These are phyloP conservation scores for Rhizomys pruinosus DNA, from an alignment of 2,113 vertebrate genomes.

Conservation along the genomic window DNA sequence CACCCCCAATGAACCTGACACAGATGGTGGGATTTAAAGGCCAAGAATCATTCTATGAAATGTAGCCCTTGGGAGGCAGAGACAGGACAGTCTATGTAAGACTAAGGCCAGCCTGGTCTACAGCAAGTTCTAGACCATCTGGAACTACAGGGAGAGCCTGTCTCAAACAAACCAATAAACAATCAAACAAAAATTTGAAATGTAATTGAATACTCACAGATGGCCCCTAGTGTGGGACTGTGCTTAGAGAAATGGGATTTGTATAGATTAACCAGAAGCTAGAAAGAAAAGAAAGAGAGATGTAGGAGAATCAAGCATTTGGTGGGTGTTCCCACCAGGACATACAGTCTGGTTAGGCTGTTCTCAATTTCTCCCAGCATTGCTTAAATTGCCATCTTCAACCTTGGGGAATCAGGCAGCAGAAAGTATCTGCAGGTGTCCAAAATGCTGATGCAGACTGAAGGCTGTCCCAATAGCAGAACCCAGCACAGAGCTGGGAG, in stretches of 20 bases:
- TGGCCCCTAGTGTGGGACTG: not conserved
- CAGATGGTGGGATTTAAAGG: not conserved
- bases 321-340: no score
- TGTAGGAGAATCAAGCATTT: not conserved
- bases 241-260: not conserved
- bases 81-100: no score
- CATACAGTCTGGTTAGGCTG: not conserved
- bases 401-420: rapidly evolving
- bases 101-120: no score
- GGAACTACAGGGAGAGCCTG: no score
- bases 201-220: not conserved
- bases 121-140: no score
- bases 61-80: no score
- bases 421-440: not conserved
- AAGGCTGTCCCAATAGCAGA: no score
- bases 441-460: no score
- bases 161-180: not conserved
- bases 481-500: no score
- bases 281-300: no score
- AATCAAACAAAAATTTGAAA: not conserved
- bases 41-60: not conserved
- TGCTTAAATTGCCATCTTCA: not conserved
- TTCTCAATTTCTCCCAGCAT: not conserved
- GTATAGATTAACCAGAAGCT: not conserved
- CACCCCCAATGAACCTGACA: rapidly evolving